These are phyloP conservation scores for Scaptomyza cyrtandrae DNA, from an alignment of 2,888 invertebrate species.

Conservation along the genomic window DNA sequence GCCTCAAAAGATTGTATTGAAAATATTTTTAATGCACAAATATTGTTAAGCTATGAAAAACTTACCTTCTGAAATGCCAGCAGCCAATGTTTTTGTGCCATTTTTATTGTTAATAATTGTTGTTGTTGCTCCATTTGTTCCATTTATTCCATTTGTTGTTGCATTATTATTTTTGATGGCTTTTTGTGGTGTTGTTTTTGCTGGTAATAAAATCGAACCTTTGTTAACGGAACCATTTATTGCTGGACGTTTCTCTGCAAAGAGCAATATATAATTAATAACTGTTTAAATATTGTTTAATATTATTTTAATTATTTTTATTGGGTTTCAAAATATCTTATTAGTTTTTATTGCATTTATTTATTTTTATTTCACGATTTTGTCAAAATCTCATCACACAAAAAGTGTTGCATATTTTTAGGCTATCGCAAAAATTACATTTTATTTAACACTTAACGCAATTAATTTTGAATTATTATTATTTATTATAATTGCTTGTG, in stretches of 20 bases:
- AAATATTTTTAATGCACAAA: too few relatives aligned
- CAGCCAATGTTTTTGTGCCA: slow-evolving; percentile 34
- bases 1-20: too few relatives aligned
- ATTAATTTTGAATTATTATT: too few relatives aligned
- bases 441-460: too few relatives aligned
- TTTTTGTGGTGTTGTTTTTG: slow-evolving; percentile 23
- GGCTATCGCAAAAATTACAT: background rate
- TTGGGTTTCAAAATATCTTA: too few relatives aligned
- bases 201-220: background rate
- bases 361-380: too few relatives aligned
- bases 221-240: slow-evolving; percentile 13
- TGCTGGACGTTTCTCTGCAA: slow-evolving; percentile 60
- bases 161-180: slow-evolving; percentile 36
- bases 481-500: too few relatives aligned
- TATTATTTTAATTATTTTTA: too few relatives aligned
- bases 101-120: slow-evolving; percentile 41
- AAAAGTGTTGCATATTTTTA: background rate
- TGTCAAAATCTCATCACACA: background rate
- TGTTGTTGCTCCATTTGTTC: background rate
- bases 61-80: slow-evolving; percentile 60
- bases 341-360: too few relatives aligned
- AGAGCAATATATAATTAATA: background rate
- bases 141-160: background rate
- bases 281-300: too few relatives aligned
- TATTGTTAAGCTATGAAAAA: background rate